Conservation (phyloP, 2,888 invertebrate genomes). For the Cryptus armator region DNA sequence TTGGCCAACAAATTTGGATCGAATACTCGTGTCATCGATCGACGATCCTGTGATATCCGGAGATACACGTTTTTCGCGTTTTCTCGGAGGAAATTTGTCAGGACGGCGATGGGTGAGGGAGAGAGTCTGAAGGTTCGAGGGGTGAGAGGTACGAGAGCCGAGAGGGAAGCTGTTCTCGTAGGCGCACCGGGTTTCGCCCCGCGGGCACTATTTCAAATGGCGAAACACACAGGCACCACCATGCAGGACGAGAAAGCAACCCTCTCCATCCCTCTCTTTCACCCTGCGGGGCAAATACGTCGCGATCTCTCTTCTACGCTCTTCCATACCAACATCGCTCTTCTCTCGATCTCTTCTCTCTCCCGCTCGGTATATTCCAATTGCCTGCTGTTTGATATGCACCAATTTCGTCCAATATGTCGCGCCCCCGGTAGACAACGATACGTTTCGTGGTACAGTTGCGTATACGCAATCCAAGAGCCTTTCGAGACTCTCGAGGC, state of each 20-base stretch:
- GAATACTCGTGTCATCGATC: not conserved
- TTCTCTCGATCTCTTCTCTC: slow-evolving; percentile 28
- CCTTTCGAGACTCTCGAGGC: slow-evolving; percentile 48
- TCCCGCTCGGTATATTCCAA: slow-evolving; percentile 81
- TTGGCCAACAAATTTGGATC: not conserved
- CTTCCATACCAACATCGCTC: not conserved
- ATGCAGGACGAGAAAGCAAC: slow-evolving; percentile 52
- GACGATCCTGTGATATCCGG: not conserved
- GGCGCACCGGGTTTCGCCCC: slow-evolving; percentile 78
- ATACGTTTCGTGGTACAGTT: slow-evolving; percentile 29
- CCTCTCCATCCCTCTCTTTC: slow-evolving; percentile 53
- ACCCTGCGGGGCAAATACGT: not conserved
- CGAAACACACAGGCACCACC: slow-evolving; percentile 75
- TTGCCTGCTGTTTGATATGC: slow-evolving; percentile 84
- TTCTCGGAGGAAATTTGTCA: slow-evolving; percentile 22
- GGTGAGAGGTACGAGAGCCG: slow-evolving; percentile 8
- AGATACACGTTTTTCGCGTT: not conserved
- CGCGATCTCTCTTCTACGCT: slow-evolving; percentile 1
- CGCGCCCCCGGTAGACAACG: slow-evolving; percentile 79
- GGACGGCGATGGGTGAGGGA: not conserved
- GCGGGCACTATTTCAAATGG: slow-evolving; percentile 82
- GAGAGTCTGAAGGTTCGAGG: slow-evolving; percentile 4
- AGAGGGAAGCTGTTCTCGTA: slow-evolving; percentile 72
- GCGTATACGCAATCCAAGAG: slow-evolving; percentile 49
- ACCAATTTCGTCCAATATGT: slow-evolving; percentile 84